phyloP scores from a whole-genome alignment of 92 coral and sea anemone genomes.

The Parazoanthus swiftii region DNA sequence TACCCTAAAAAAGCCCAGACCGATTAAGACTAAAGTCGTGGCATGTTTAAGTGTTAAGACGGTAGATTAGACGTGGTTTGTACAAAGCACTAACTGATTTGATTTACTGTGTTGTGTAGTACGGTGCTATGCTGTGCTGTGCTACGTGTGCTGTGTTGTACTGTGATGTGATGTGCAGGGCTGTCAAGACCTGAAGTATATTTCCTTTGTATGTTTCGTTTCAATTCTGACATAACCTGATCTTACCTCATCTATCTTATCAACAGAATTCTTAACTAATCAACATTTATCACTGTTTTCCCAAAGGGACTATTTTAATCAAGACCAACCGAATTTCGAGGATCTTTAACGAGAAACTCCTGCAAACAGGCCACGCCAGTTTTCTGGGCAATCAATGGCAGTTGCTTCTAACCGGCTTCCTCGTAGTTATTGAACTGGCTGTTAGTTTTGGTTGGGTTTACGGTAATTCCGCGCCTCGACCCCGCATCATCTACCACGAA shows the following conservation, averaged over 20 bases:
- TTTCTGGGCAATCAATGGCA: constrained; percentile 75
- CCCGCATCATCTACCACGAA: constrained; percentile 47
- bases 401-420: constrained; percentile 57
- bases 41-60: too few species aligned
- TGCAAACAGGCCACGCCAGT: constrained; percentile 61
- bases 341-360: constrained; percentile 77
- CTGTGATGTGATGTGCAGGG: too few species aligned
- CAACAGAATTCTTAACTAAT: background rate
- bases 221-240: background rate
- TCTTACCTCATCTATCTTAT: background rate
- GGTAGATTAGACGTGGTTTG: too few species aligned
- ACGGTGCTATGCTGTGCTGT: too few species aligned
- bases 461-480: constrained; percentile 50
- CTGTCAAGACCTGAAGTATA: too few species aligned
- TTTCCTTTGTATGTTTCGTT: too few species aligned
- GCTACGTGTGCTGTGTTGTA: too few species aligned
- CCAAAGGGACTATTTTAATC: constrained; percentile 65
- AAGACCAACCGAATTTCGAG: constrained; percentile 81
- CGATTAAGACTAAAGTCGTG: too few species aligned
- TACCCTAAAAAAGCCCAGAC: too few species aligned
- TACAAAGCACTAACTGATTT: too few species aligned
- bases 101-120: too few species aligned
- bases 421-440: constrained; percentile 51
- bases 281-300: background rate
- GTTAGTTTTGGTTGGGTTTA: constrained; percentile 61